A percentile compares a stretch with the other conserved stretches of the same genome.
Conservation (phyloP, 2,797 vertebrate genomes). For the Labeo calbasu region DNA sequence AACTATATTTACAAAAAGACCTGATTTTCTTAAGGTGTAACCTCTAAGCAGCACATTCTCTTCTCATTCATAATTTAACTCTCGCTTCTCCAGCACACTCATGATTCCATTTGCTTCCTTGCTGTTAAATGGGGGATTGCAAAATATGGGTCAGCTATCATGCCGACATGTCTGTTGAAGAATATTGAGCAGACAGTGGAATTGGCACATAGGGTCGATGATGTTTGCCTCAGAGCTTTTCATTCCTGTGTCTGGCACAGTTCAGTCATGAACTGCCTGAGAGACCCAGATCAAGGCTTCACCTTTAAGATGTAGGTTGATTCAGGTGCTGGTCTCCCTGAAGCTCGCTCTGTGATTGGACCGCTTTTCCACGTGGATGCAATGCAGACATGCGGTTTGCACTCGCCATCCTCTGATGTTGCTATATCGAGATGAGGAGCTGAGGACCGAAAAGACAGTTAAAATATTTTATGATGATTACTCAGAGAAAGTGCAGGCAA, state of each 20-base stretch:
- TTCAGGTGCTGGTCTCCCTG: background rate
- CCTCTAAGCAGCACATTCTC: background rate
- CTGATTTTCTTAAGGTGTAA: background rate
- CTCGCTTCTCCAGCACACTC: slow-evolving; percentile 21
- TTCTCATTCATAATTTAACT: slow-evolving; percentile 55
- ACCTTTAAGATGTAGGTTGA: slow-evolving; percentile 38
- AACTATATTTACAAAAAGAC: background rate
- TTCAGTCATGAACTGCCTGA: background rate
- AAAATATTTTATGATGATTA: background rate
- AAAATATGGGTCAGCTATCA: slow-evolving; percentile 62
- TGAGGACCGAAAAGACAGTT: background rate
- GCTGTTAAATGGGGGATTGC: slow-evolving; percentile 35
- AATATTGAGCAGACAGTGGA: slow-evolving; percentile 32
- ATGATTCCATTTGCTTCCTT: slow-evolving; percentile 35
- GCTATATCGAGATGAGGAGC: background rate
- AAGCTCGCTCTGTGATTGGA: slow-evolving; percentile 23
- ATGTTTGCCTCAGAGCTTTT: slow-evolving; percentile 28
- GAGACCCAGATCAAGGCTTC: background rate
- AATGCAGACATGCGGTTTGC: slow-evolving; percentile 18
- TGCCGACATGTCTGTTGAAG: slow-evolving; percentile 39
- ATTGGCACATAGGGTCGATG: slow-evolving; percentile 13
- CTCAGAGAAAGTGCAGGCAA: background rate
- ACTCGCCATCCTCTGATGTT: slow-evolving; percentile 17
- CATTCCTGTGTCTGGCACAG: slow-evolving; percentile 25
- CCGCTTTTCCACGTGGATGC: background rate